phyloP scores from a whole-genome alignment of 2,888 invertebrate species.

The Argyresthia goedartella region DNA sequence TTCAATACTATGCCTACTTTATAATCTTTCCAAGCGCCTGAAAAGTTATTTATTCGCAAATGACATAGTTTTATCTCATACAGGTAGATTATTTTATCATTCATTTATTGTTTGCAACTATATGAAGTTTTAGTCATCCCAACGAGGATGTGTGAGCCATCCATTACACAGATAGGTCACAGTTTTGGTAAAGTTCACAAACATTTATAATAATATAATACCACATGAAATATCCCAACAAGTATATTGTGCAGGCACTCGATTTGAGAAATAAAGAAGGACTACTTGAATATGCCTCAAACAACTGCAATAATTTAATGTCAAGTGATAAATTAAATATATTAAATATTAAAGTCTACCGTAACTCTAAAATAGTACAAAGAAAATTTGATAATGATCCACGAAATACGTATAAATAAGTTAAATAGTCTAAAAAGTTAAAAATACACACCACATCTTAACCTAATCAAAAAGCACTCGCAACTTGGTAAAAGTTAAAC shows the following conservation, averaged over 20 bases:
- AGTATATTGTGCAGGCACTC: conserved; percentile 42
- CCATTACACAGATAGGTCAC: conserved; percentile 25
- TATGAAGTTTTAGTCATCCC: conserved; percentile 38
- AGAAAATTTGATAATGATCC: conserved; percentile 64
- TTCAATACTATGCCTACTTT: conserved; percentile 69
- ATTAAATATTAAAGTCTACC: conserved; percentile 66
- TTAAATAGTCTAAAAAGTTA: conserved; percentile 70
- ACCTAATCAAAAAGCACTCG: conserved; percentile 68
- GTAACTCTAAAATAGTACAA: conserved; percentile 67
- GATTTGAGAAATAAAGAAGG: conserved; percentile 55
- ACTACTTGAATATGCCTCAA: conserved; percentile 47
- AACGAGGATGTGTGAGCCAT: background rate
- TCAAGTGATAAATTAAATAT: conserved; percentile 63
- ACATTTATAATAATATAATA: conserved; percentile 7
- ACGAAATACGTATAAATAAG: conserved; percentile 70
- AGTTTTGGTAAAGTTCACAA: conserved; percentile 18
- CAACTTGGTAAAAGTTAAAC: conserved; percentile 34
- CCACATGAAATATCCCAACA: conserved; percentile 26
- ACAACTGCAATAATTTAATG: conserved; percentile 59
- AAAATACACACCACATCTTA: conserved; percentile 65
- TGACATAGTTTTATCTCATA: conserved; percentile 44
- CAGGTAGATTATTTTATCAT: conserved; percentile 39
- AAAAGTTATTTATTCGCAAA: conserved; percentile 44
- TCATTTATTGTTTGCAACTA: conserved; percentile 41
- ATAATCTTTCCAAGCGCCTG: conserved; percentile 70